Percentiles rank a stretch among this genome's conserved stretches.
Evolutionary conservation across 2,797 vertebrate genomes (phyloP).

Genomic region (Alcedo atthis): DNA sequence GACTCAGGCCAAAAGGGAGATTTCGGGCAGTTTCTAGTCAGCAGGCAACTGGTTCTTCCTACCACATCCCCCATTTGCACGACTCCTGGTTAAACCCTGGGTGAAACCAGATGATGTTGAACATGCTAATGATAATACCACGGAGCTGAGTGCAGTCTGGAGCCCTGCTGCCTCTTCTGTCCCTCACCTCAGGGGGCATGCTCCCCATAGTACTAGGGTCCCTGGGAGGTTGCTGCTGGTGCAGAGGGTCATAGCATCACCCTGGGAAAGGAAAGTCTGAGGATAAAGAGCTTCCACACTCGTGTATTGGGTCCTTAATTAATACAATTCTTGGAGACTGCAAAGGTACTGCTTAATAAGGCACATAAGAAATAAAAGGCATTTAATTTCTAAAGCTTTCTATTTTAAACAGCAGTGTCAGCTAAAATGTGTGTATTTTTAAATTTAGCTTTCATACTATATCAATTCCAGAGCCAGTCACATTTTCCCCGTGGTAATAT

Average conservation of each 20-base stretch:
- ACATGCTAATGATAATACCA: accelerated
- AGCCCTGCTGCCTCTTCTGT: background rate
- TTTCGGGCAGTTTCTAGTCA: background rate
- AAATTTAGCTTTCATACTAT: background rate
- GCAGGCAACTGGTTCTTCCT: background rate
- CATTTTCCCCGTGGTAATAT: background rate
- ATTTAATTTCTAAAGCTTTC: background rate
- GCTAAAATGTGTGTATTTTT: slow-evolving; percentile 1
- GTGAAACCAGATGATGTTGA: background rate
- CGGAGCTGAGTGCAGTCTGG: background rate
- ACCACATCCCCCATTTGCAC: accelerated
- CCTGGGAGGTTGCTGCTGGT: background rate
- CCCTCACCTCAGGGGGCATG: accelerated
- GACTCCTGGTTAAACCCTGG: background rate
- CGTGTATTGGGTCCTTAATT: background rate
- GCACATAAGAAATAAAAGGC: background rate
- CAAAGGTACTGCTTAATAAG: background rate
- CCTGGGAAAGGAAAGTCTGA: background rate
- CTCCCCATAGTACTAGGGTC: too few relatives aligned
- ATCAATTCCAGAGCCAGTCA: background rate
- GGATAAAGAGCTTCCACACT: background rate
- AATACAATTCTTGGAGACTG: background rate
- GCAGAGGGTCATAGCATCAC: accelerated
- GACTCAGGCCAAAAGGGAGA: background rate
- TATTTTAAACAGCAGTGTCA: background rate